Evolutionary conservation across 2,797 vertebrate species (phyloP).

Genomic region (Brachyrhaphis roseni): DNA sequence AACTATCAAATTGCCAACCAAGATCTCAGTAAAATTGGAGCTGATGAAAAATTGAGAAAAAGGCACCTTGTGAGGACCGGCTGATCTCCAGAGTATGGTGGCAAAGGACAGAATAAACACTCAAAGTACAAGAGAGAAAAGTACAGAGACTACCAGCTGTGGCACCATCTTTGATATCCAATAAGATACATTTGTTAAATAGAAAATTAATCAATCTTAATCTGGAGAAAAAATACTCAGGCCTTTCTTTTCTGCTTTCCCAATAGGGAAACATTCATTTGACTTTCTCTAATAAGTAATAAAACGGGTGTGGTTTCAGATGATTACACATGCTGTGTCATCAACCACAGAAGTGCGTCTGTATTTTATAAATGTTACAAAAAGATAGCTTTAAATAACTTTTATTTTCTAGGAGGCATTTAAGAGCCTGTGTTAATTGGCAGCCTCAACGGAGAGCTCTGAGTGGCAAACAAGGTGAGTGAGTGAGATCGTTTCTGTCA

Average conservation of each 20-base stretch:
- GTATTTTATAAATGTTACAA: not conserved
- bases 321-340: not conserved
- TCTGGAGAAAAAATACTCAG: too few relatives aligned
- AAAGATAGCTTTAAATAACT: conserved; percentile 1
- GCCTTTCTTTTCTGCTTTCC: too few relatives aligned
- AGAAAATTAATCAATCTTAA: too few relatives aligned
- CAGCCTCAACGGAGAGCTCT: conserved; percentile 47
- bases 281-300: too few relatives aligned
- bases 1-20: not conserved
- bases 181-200: not conserved
- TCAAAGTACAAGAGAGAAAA: not conserved
- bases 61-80: not conserved
- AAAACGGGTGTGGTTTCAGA: too few relatives aligned
- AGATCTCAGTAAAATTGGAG: too few relatives aligned
- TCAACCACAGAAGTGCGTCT: not conserved
- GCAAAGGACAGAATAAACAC: not conserved
- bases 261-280: too few relatives aligned
- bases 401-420: conserved; percentile 16
- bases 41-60: not conserved
- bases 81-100: not conserved
- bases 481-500: conserved; percentile 66
- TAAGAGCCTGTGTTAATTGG: conserved; percentile 64
- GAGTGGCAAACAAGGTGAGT: conserved; percentile 74
- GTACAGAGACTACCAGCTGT: not conserved
- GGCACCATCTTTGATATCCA: not conserved